Evolutionary conservation across 2,888 invertebrate genomes (phyloP).

Genomic region (Marasmarcha lunaedactyla): DNA sequence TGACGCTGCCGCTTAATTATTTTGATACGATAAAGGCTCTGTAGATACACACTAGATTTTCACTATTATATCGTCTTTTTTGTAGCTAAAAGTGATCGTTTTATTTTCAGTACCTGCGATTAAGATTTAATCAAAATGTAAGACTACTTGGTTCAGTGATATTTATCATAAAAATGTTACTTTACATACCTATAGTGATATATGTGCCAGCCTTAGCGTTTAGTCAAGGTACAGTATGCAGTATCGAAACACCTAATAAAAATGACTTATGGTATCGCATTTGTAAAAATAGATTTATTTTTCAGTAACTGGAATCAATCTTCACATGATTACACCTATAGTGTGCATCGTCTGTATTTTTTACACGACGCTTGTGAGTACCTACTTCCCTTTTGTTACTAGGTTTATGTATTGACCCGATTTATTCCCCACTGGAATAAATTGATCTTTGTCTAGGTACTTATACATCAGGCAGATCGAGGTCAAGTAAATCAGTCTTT

Average conservation of each 20-base stretch:
- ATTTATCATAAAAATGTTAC: constrained; percentile 79
- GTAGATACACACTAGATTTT: no score
- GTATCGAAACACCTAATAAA: no score
- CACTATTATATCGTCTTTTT: no score
- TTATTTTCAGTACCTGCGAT: constrained; percentile 74
- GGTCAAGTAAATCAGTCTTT: constrained; percentile 22
- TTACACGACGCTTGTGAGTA: constrained; percentile 87
- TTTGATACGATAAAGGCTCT: no score
- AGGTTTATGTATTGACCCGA: constrained; percentile 20
- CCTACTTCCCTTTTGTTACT: constrained; percentile 7
- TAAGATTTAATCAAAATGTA: constrained; percentile 77
- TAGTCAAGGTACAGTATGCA: constrained; percentile 73
- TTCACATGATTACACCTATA: constrained; percentile 82
- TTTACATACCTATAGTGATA: constrained; percentile 86
- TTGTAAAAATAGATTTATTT: constrained; percentile 17
- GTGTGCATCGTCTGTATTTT: constrained; percentile 92
- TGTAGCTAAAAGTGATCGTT: no score
- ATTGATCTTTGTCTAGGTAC: constrained; percentile 5
- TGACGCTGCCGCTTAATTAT: no score
- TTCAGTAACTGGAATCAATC: constrained; percentile 84
- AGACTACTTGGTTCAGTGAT: constrained; percentile 76
- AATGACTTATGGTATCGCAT: no score
- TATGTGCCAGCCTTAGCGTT: constrained; percentile 91
- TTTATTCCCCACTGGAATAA: constrained; percentile 20
- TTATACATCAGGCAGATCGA: constrained; percentile 17